Conservation (phyloP, 2,888 invertebrate species). For the Schrankia costaestrigalis region DNA sequence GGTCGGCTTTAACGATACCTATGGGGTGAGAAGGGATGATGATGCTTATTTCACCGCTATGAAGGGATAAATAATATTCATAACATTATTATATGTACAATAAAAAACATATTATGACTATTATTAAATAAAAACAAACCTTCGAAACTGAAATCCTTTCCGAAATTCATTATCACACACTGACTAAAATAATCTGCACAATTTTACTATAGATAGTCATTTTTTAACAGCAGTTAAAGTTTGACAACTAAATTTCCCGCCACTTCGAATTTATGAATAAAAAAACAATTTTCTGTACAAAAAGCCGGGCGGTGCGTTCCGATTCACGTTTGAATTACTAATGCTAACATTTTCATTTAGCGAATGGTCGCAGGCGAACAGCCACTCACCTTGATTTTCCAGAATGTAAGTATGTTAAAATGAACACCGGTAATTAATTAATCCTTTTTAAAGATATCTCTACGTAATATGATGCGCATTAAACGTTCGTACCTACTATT, state of each 20-base stretch:
- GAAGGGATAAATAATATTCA: too few relatives aligned
- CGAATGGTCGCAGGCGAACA: conserved; percentile 26
- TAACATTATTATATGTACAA: too few relatives aligned
- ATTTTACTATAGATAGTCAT: conserved; percentile 78
- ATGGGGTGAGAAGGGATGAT: too few relatives aligned
- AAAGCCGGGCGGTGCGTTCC: conserved; percentile 41
- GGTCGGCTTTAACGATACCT: too few relatives aligned
- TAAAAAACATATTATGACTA: too few relatives aligned
- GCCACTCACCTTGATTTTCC: conserved; percentile 65
- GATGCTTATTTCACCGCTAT: too few relatives aligned
- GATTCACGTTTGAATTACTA: conserved; percentile 48
- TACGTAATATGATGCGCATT: too few relatives aligned
- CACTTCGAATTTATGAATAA: conserved; percentile 17
- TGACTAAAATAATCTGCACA: conserved; percentile 73
- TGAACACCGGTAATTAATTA: too few relatives aligned
- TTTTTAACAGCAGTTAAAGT: conserved; percentile 26
- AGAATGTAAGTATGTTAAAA: too few relatives aligned
- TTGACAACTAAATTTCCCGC: conserved; percentile 13
- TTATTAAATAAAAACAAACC: conserved; percentile 30
- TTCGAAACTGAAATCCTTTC: conserved; percentile 31
- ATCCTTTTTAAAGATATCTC: too few relatives aligned
- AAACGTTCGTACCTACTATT: too few relatives aligned
- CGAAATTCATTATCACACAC: conserved; percentile 57
- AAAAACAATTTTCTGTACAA: conserved; percentile 20
- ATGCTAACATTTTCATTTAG: conserved; percentile 53